Evolutionary conservation across 2,797 vertebrate species (phyloP).

Genomic region (Halcyon chelicuti): DNA sequence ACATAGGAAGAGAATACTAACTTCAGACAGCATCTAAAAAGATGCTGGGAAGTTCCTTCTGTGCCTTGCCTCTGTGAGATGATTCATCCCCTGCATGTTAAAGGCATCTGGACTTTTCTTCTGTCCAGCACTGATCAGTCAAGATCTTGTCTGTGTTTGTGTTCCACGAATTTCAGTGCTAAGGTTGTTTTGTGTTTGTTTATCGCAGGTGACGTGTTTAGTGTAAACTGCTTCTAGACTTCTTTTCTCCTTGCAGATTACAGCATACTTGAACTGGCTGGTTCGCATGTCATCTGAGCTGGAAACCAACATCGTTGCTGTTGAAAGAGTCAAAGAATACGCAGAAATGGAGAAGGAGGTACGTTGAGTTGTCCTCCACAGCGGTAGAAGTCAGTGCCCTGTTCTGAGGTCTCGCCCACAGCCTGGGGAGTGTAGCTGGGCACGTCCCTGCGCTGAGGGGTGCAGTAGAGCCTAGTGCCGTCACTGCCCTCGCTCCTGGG

Average conservation of each 20-base stretch:
- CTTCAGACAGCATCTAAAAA: background rate
- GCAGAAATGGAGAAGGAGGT: slow-evolving; percentile 92
- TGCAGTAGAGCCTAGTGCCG: background rate
- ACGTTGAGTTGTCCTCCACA: background rate
- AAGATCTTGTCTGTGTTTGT: background rate
- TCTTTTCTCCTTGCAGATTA: slow-evolving; percentile 75
- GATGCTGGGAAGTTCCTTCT: background rate
- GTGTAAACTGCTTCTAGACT: background rate
- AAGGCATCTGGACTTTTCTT: background rate
- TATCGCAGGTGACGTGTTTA: background rate
- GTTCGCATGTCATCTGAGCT: slow-evolving; percentile 96
- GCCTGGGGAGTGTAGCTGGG: background rate
- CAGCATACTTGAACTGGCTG: slow-evolving; percentile 90
- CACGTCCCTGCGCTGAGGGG: background rate
- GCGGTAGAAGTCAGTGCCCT: background rate
- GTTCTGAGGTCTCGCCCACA: background rate
- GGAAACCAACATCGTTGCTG: slow-evolving; percentile 96
- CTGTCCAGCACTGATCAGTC: background rate
- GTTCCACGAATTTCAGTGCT: background rate
- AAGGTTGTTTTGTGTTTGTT: background rate
- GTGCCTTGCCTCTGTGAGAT: background rate
- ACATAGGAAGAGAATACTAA: background rate
- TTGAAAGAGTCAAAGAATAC: slow-evolving; percentile 94
- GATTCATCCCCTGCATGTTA: background rate
- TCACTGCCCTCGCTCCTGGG: background rate